phyloP scores from a whole-genome alignment of 1,140 invertebrate species.

The Diprion similis region DNA sequence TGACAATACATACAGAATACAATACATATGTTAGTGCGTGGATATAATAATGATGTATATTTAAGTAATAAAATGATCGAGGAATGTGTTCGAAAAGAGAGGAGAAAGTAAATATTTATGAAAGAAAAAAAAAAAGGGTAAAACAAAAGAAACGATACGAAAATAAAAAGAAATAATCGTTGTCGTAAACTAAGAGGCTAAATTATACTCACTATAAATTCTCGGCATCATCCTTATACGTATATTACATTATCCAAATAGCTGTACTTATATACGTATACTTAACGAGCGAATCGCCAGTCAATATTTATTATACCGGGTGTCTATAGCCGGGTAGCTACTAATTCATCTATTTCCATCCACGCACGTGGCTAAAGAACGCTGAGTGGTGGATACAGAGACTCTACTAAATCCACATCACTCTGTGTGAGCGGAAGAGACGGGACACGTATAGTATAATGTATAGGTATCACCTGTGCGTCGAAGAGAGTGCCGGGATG shows the following conservation, averaged over 20 bases:
- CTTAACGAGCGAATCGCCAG: too few species aligned
- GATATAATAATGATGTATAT: background rate
- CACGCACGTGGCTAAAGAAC: too few species aligned
- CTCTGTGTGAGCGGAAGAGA: background rate
- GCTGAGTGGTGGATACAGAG: too few species aligned
- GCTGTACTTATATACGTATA: too few species aligned
- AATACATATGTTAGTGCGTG: too few species aligned
- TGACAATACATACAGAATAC: too few species aligned
- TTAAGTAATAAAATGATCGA: background rate
- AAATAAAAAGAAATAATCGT: slow-evolving; percentile 11
- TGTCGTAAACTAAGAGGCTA: too few species aligned
- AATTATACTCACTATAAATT: background rate
- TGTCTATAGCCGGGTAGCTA: too few species aligned
- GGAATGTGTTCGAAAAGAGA: background rate
- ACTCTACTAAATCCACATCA: background rate
- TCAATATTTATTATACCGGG: background rate
- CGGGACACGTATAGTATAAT: too few species aligned
- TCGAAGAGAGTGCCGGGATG: background rate
- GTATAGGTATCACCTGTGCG: too few species aligned
- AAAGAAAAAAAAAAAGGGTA: slow-evolving; percentile 14
- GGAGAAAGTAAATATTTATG: slow-evolving; percentile 19
- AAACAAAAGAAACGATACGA: background rate
- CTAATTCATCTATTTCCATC: too few species aligned
- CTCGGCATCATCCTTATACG: background rate
- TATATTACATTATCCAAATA: too few species aligned